Evolutionary conservation across 2,113 vertebrate species (phyloP), one percentile per base, ranked within the genome.

Genomic region (Pagrus major): DNA sequence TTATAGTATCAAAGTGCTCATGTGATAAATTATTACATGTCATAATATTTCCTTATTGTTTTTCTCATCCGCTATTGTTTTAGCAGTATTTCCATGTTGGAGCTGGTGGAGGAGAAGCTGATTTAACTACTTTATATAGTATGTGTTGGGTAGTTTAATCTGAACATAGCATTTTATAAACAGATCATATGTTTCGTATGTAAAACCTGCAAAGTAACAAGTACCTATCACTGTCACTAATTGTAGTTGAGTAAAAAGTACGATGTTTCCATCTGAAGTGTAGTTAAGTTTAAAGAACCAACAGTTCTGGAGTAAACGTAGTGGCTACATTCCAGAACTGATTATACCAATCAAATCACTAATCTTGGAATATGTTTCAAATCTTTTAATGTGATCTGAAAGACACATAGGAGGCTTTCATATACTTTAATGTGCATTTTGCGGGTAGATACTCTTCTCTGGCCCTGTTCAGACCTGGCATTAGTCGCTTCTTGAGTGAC

Each of bases 1-100:
- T 15, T 64, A 7, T 31, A 56, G 42, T 99, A 47, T 47, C 2
- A 31, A 49, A 47, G 31, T 5, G n/a, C 16, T 47, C 6, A 23
- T 16, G 21, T 51, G 29, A 16, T 66, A 16, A 35, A 35, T 11
- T 39, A 14, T 23, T 60, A 23, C 15, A 5, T 68, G 39, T 23
- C 23, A 60, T 16, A 37, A 39, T 39, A 39, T 25, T 69, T 23
- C 15, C 64, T 29, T 70, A 21, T 7, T 60, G 37, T 41, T 41
- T 12, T 41, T 12, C 16, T 10, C 37, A 51, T 39, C n/a, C 39
- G 47, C n/a, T 39, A 20, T 9, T 9, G n/a, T 9, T n/a, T 39
- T 1, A 44, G 7, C 14, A 25, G 35, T 25, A 4, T 61, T 61
- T 41, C 15, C 18, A 33, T 31, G 20, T 31, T 20, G 3, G 18